Evolutionary conservation across 2,113 vertebrate species (phyloP), one percentile per base, ranked within the genome.

Genomic region (Gila orcuttii): DNA sequence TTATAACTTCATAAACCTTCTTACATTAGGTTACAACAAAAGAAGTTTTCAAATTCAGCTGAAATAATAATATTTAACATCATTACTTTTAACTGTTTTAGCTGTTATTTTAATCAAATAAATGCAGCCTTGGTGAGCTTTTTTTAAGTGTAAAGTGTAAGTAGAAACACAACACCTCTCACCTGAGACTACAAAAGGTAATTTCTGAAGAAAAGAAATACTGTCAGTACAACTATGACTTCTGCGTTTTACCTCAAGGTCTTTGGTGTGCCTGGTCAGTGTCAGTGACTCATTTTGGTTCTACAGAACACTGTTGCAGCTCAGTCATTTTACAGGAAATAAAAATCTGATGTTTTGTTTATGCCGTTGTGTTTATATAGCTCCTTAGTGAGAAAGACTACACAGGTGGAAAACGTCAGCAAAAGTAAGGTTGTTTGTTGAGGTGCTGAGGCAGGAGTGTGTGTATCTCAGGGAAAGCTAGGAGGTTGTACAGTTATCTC

Each of bases 401-500:
- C 15, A 81, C 25, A 36, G 77, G 33, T 79, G 28, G 7, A 90
- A 81, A 86, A 88, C 78, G 74, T 87, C 87, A 85, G 86, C 68
- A 86, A 88, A 73, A 71, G 31, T 23, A 55, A 7, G 9, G 36
- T 2, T 47, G 47, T 45, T 88, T 89, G 52, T 31, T 36, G 25
- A 42, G 62, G 83, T 73, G 59, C 47, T 73, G 74, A 78, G 85
- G 85, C 47, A 85, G 77, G 62, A 55, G 86, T 88, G 79, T 88
- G 93, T 92, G 91, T 94, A 96, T 94, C 97, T 95, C 97, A 97
- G 94, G 97, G 95, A 97, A 97, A 98, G 96, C 96, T 97, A 98
- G 97, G 95, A 98, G 96, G 97, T 95, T 97, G 97, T 97, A 97
- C 95, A 98, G 97, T 97, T 96, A 97, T 97, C 96, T 97, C 96